These are phyloP conservation scores for Circaetus cinerascens DNA, from an alignment of 2,113 vertebrate species.

Conservation along the genomic window DNA sequence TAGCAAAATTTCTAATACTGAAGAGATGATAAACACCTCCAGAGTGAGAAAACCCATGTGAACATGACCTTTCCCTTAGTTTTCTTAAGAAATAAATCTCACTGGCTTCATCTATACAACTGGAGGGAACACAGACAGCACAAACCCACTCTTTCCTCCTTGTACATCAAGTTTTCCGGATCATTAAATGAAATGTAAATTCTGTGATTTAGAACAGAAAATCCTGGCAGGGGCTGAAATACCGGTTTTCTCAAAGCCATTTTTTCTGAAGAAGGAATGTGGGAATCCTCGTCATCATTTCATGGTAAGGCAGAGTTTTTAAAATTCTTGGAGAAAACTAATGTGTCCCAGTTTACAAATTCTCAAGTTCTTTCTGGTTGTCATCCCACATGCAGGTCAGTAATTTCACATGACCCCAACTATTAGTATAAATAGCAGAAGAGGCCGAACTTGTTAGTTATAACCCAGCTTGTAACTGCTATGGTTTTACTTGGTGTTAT, in stretches of 20 bases:
- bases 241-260: not conserved
- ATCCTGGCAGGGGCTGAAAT: not conserved
- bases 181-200: not conserved
- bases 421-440: slow-evolving; percentile 23
- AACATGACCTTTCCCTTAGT: slow-evolving; percentile 19
- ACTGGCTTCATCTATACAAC: not conserved
- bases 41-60: not conserved
- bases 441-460: not conserved
- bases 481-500: not conserved
- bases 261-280: not conserved
- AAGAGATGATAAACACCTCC: not conserved
- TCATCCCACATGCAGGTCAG: slow-evolving; percentile 34
- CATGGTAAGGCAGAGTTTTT: not conserved
- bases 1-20: not conserved
- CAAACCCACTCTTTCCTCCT: not conserved
- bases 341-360: not conserved
- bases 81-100: slow-evolving; percentile 9
- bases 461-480: not conserved
- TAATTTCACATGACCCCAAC: slow-evolving; percentile 53
- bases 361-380: slow-evolving; percentile 29
- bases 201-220: not conserved
- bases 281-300: not conserved
- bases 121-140: not conserved
- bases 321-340: not conserved
- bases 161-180: not conserved